Evolutionary conservation across 2,888 invertebrate species (phyloP), one percentile per base, ranked within the genome.

Genomic region (Camponotus fellah): DNA sequence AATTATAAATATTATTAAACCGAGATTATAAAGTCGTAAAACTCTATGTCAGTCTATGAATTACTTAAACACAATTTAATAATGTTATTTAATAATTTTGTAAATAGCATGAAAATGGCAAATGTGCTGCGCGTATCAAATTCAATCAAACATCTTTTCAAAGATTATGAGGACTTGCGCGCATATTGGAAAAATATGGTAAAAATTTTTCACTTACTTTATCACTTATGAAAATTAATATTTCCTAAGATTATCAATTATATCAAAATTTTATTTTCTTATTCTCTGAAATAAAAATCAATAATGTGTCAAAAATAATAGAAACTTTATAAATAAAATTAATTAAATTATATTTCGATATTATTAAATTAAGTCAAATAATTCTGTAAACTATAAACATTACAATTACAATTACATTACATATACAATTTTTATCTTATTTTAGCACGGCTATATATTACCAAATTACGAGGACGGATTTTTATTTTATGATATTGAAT

Each of bases 111-210:
- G 85, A 93, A 92, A 49, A 93, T 84, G 84, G 94, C 91, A 60
- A 92, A 85, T 69, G 66, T 95, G n/a, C 49, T 93, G 49, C 90
- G 91, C 37, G 85, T 93, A 74, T 91, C 92, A 3, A 94, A 92
- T 85, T 76, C 85, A 53, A 89, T 95, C 58, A 93, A 82, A 6
- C 89, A 92, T 83, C 85, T 88, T 0, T 95, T 94, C 72, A 85
- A 88, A 66, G 91, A 91, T 86, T 95, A 94, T 69, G 87, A 89
- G 26, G 92, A 94, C 10, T 79, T 95, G 43, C 90, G 92, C 32
- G 91, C 92, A 74, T 93, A 95, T 80, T 95, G 95, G 95, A 94
- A 94, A 87, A 94, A 95, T 85, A 94, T 95, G 94, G 95, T 95
- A 21, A 68, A 21, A 68, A 68, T 71, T 17, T 17, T 1, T 5